Evolutionary conservation across 2,888 invertebrate species (phyloP), one percentile per base, ranked within the genome.

Genomic region (Boloria selene): DNA sequence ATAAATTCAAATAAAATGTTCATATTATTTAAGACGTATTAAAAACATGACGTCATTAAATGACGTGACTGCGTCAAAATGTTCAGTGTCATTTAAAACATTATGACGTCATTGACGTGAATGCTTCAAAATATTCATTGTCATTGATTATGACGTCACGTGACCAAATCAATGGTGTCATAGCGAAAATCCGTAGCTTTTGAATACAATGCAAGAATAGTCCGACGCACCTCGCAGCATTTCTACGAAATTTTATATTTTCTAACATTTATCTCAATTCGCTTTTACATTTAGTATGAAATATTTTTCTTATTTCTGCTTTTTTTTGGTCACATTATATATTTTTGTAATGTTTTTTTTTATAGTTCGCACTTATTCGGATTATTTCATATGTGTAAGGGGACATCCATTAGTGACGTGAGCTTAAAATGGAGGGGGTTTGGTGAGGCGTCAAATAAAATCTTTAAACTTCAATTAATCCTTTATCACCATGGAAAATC

Each of bases 191-290:
- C 44, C 45, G 22, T 56, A 56, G 22, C 22, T 45, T 56, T 56
- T 45, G 45, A 45, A 55, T 56, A 26, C n/a, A 56, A 61, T 38
- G 31, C 31, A 45, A 26, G 38, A 56, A 64, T 61, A 65, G 71
- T 71, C 70, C 69, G 65, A 63, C 49, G 72, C 72, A 72, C 75
- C 74, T 75, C 74, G 74, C 74, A 73, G 74, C 74, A 73, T 75
- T 76, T 76, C 42, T 65, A 64, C 13, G 17, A 52, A 62, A 47
- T 45, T 38, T n/a, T 45, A 53, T 51, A 66, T 66, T 61, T 67
- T 59, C 17, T 50, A 59, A 42, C 60, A 62, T 64, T 61, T 66
- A 59, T 66, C 63, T 59, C 26, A 44, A 59, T 42, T 49, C 53
- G 55, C 61, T 58, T 64, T 61, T 64, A 16, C 38, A n/a, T 53